Percentiles rank a stretch among this genome's conserved stretches.
Evolutionary conservation across 2,888 invertebrate genomes (phyloP).

Genomic region (Argyresthia goedartella): DNA sequence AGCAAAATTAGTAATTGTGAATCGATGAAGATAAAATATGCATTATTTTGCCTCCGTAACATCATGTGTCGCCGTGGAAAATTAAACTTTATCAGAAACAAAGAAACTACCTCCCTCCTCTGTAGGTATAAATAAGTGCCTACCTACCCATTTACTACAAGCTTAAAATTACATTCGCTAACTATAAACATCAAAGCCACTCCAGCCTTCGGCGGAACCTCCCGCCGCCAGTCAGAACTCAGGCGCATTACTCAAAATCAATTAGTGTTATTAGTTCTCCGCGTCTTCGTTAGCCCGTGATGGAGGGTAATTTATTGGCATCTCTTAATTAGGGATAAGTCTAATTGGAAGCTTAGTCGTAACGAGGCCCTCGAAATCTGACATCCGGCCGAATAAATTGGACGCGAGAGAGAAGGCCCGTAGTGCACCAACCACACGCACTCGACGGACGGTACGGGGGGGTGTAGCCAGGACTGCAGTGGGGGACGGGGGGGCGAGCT

Average conservation of each 20-base stretch:
- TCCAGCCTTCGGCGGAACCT: background rate
- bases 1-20: too few species aligned
- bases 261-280: slow-evolving; percentile 70
- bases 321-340: slow-evolving; percentile 74
- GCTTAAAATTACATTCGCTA: background rate
- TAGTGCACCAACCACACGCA: slow-evolving; percentile 43
- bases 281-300: slow-evolving; percentile 71
- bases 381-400: slow-evolving; percentile 68
- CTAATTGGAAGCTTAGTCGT: slow-evolving; percentile 73
- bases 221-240: slow-evolving; percentile 51
- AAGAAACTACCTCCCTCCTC: too few species aligned
- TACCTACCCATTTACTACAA: background rate
- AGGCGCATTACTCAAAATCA: slow-evolving; percentile 71
- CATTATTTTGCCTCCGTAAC: too few species aligned
- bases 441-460: slow-evolving; percentile 23
- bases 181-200: background rate
- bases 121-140: background rate
- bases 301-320: slow-evolving; percentile 74
- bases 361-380: slow-evolving; percentile 72
- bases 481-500: too few species aligned
- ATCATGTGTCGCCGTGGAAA: too few species aligned
- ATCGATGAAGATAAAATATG: too few species aligned
- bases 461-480: too few species aligned
- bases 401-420: slow-evolving; percentile 21
- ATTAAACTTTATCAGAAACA: too few species aligned